These are phyloP conservation scores for Trissoscelio sp. DNA, from an alignment of 2,888 invertebrate species.

Conservation along the genomic window DNA sequence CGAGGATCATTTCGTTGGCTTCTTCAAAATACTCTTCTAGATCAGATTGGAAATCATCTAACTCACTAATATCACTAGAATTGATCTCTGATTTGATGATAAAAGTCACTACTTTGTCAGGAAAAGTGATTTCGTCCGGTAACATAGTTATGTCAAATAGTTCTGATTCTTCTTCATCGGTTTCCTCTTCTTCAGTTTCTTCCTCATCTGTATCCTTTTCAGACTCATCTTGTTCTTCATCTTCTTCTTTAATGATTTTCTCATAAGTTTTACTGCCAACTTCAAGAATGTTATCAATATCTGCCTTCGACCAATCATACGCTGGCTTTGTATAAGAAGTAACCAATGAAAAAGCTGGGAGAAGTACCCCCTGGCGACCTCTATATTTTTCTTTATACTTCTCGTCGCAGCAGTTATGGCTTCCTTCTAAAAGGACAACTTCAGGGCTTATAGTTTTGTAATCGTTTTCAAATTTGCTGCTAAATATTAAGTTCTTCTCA, in stretches of 20 bases:
- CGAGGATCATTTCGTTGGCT: slow-evolving; percentile 76
- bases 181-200: slow-evolving; percentile 42
- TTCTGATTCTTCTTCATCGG: slow-evolving; percentile 45
- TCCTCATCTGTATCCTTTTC: not conserved
- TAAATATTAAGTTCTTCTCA: slow-evolving; percentile 58
- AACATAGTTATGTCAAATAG: slow-evolving; percentile 75
- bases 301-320: slow-evolving; percentile 75
- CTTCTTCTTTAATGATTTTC: not conserved
- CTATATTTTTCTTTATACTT: slow-evolving; percentile 68
- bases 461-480: slow-evolving; percentile 34
- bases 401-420: slow-evolving; percentile 72
- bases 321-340: slow-evolving; percentile 74
- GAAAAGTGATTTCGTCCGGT: slow-evolving; percentile 74
- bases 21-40: slow-evolving; percentile 77
- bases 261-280: slow-evolving; percentile 43
- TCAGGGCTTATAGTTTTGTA: slow-evolving; percentile 71
- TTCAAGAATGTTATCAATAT: slow-evolving; percentile 75
- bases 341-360: slow-evolving; percentile 74
- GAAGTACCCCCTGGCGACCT: slow-evolving; percentile 77
- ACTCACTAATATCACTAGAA: slow-evolving; percentile 2
- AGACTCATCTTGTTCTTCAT: too few relatives aligned
- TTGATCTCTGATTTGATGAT: slow-evolving; percentile 2
- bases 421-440: slow-evolving; percentile 76
- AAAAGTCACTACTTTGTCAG: slow-evolving; percentile 69
- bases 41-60: slow-evolving; percentile 20